Percentiles rank a stretch among this genome's conserved stretches.
Conservation (phyloP, 2,797 vertebrate species). For the Falco biarmicus region DNA sequence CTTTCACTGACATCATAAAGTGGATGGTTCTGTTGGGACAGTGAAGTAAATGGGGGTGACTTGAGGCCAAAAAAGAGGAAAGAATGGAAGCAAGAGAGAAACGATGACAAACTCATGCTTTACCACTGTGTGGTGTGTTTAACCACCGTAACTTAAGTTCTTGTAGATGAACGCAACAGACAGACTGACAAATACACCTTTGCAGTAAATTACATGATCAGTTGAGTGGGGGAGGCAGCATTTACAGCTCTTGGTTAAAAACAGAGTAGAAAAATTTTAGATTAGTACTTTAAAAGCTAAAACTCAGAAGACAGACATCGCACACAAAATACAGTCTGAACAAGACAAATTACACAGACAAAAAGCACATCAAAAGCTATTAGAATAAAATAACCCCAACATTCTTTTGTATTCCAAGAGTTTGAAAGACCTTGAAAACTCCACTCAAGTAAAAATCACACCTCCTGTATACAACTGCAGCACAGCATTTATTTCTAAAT, state of each 20-base stretch:
- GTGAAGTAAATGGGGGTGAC: not conserved
- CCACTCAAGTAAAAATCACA: not conserved
- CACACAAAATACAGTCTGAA: slow-evolving; percentile 19
- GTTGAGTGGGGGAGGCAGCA: not conserved
- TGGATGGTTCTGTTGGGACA: not conserved
- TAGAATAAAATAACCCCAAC: not conserved
- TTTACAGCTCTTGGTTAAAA: not conserved
- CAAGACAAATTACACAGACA: slow-evolving; percentile 18
- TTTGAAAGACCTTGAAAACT: not conserved
- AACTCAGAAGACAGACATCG: not conserved
- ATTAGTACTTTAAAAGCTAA: not conserved
- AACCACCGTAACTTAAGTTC: not conserved
- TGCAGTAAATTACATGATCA: not conserved
- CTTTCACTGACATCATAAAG: not conserved
- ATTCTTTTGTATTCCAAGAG: not conserved
- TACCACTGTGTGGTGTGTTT: not conserved
- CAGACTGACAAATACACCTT: not conserved
- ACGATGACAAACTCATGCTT: not conserved
- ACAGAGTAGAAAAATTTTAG: not conserved
- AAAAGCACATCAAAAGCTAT: slow-evolving; percentile 22
- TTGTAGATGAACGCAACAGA: not conserved
- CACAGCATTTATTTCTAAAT: not conserved
- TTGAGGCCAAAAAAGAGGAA: not conserved
- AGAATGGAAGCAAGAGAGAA: not conserved
- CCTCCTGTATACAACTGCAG: not conserved